Evolutionary conservation across 2,113 vertebrate species (phyloP).

Genomic region (Oxygymnocypris stewartii): DNA sequence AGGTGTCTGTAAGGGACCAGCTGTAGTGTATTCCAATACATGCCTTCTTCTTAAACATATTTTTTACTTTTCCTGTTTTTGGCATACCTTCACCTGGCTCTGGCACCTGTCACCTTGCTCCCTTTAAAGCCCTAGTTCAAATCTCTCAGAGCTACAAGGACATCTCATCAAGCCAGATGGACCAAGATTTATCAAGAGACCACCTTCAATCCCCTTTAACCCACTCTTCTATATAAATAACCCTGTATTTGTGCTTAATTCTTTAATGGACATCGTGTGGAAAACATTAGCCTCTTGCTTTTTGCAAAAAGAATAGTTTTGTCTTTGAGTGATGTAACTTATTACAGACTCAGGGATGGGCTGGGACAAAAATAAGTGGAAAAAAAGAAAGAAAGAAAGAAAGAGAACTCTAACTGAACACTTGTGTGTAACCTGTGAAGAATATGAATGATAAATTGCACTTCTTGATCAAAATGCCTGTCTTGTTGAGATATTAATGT

Average conservation of each 20-base stretch:
- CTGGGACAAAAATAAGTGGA: background rate
- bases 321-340: background rate
- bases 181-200: conserved; percentile 30
- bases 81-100: conserved; percentile 29
- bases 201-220: background rate
- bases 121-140: conserved; percentile 58
- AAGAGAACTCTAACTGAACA: background rate
- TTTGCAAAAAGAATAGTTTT: background rate
- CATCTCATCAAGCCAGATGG: conserved; percentile 73
- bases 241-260: background rate
- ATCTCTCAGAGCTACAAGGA: conserved; percentile 66
- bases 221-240: background rate
- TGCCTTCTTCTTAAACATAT: conserved; percentile 48
- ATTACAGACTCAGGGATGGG: background rate
- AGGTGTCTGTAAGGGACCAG: conserved; percentile 68
- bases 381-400: background rate
- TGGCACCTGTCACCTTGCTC: conserved; percentile 70
- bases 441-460: background rate
- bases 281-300: background rate
- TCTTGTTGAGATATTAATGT: background rate
- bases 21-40: conserved; percentile 60
- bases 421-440: background rate
- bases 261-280: background rate
- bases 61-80: conserved; percentile 41
- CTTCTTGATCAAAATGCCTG: background rate